Base-by-base conservation (phyloP, 1,140 invertebrate genomes). In the Psilanteris sp. region DNA sequence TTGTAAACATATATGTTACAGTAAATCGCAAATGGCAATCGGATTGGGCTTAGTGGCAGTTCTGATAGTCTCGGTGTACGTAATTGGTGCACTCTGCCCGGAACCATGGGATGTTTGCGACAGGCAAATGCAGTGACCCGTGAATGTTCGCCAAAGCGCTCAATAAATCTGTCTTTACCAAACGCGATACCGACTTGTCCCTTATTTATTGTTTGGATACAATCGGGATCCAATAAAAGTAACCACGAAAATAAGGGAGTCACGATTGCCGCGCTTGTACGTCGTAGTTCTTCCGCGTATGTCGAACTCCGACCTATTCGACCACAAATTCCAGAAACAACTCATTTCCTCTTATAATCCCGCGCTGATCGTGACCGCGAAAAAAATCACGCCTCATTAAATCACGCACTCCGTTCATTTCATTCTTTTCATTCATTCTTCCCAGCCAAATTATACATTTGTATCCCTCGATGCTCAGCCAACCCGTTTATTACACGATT, bases 11-110 rank as follows among this genome's bases (percentile, higher is more conserved):
- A 16, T 52, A 55, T 68, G 54, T 79, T 79, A n/a, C 73, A 79
- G 79, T 61, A 79, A 78, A 62, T 68, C 64, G 62, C 37, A 64
- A 64, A 66, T 57, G 62, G 43, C 59, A 39, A 79, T 77, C 48
- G 80, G 78, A 61, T 52, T 79, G 26, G 59, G 66, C 24, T 36
- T 79, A 36, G 78, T 79, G 57, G 67, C 62, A 44, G 41, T 44
- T 16, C 10, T 73, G 61, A 71, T 77, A 55, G 16, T 79, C 59
- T 24, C 41, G 22, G 57, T 44, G 41, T 80, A 80, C 68, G 77
- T 80, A 75, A 80, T 80, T 78, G 79, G 79, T 78, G 62, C 71
- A 78, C 76, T 73, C 61, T 72, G 71, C 39, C 61, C 72, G 67
- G 54, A 79, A 77, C 61, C 61, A 50, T 37, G 31, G 55, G 43